These are phyloP conservation scores for Homalodisca vitripennis DNA, from an alignment of 1,140 invertebrate genomes.

Conservation along the genomic window DNA sequence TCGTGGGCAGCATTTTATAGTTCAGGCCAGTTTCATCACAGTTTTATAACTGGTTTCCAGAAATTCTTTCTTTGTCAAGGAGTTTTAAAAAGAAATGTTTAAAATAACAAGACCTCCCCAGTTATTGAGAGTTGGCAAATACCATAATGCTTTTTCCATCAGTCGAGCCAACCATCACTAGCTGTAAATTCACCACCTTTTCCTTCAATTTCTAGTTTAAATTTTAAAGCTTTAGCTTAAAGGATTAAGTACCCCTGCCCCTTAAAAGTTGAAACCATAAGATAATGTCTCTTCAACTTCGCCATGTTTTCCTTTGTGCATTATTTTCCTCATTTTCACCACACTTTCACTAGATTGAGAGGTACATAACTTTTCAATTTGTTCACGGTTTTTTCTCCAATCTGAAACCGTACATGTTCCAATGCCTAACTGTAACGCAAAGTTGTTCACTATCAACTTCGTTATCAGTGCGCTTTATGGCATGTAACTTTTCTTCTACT, in stretches of 20 bases:
- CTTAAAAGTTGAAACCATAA: background rate
- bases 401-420: conserved; percentile 35
- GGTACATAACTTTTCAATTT: conserved; percentile 26
- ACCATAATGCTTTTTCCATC: conserved; percentile 40
- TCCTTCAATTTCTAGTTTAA: conserved; percentile 15
- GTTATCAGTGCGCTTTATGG: conserved; percentile 27
- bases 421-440: conserved; percentile 30
- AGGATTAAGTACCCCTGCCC: background rate
- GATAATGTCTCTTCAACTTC: conserved; percentile 6
- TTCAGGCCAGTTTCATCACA: conserved; percentile 44
- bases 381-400: conserved; percentile 30
- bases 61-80: background rate
- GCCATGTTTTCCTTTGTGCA: conserved; percentile 11
- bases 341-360: background rate
- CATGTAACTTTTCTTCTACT: conserved; percentile 32
- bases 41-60: conserved; percentile 43
- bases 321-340: conserved; percentile 31
- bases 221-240: conserved; percentile 7
- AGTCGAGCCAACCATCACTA: conserved; percentile 41
- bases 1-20: conserved; percentile 41
- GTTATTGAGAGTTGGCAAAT: conserved; percentile 26
- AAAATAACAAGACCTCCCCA: background rate
- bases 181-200: conserved; percentile 39
- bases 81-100: background rate
- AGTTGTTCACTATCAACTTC: conserved; percentile 22